Percentiles rank a stretch among this genome's conserved stretches.
Evolutionary conservation across 2,797 vertebrate species (phyloP).

Genomic region (Pygocentrus nattereri): DNA sequence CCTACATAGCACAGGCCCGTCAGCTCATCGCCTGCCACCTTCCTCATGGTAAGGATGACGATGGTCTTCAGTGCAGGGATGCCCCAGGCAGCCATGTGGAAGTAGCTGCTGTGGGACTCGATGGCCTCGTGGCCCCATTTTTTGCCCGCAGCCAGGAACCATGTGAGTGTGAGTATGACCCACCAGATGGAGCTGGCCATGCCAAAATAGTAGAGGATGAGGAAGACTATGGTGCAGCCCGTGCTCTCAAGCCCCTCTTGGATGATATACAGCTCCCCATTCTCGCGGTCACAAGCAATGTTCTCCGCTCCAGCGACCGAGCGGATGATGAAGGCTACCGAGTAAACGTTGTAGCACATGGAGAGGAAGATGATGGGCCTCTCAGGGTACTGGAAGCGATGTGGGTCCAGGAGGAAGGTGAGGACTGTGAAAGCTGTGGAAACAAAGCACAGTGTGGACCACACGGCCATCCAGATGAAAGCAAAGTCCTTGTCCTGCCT

Average conservation of each 20-base stretch:
- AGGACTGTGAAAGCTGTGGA: constrained; percentile 97
- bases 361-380: constrained; percentile 98
- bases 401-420: constrained; percentile 95
- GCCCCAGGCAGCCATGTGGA: constrained; percentile 98
- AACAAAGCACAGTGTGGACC: constrained; percentile 94
- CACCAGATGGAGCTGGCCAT: constrained; percentile 99
- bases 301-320: constrained; percentile 92
- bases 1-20: constrained; percentile 97
- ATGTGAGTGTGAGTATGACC: constrained; percentile 96
- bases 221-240: constrained; percentile 96
- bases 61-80: constrained; percentile 96
- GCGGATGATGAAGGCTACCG: constrained; percentile 95
- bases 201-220: constrained; percentile 97
- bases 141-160: constrained; percentile 97
- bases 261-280: constrained; percentile 92
- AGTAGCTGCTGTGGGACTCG: constrained; percentile 96
- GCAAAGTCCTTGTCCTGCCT: constrained; percentile 95
- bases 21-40: constrained; percentile 95
- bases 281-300: constrained; percentile 94
- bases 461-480: constrained; percentile 97
- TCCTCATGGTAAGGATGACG: constrained; percentile 94
- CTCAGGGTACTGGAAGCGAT: constrained; percentile 98
- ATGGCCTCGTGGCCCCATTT: constrained; percentile 99
- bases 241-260: constrained; percentile 97
- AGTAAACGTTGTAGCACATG: constrained; percentile 99